Evolutionary conservation across 1,140 invertebrate genomes (phyloP), one percentile per base, ranked within the genome.

Genomic region (Zaprionus camerounensis): DNA sequence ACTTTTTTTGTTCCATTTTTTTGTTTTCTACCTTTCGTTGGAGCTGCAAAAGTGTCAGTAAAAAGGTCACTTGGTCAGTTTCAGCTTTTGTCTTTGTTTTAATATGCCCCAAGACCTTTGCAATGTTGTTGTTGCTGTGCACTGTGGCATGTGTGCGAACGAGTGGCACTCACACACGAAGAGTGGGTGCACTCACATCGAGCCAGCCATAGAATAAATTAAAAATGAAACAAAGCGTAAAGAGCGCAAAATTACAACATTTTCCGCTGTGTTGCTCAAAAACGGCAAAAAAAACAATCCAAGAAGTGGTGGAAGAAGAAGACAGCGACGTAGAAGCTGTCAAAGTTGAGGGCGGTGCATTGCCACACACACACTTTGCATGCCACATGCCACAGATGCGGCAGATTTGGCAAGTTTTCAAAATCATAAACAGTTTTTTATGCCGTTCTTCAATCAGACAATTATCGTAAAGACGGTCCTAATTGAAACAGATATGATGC

Each of bases 141-240:
- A 26, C 11, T 70, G 44, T 51, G 68, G 65, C 71, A 70, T 66
- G 81, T 87, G 84, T 78, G 74, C 74, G 83, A 78, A 76, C 71
- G 55, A 76, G 71, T 71, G 41, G 15, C 49, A 28, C 24, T 63
- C 28, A 49, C 58, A 59, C 38, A 20, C 26, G n/a, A 9, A 31
- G 66, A 61, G 82, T 75, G 71, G 80, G 80, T 81, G 85, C 81
- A 88, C 85, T 79, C 78, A 68, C 85, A 70, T 68, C 46, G 46
- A 73, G 80, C 68, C 64, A 81, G 51, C 78, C 76, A 74, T 80
- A 86, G 85, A 90, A 90, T 90, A 90, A 90, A 90, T 90, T 88
- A 90, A 90, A 90, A 85, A 85, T 74, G 86, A 90, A 90, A 90
- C 85, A 90, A 90, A 90, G 86, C 85, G 85, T 90, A 90, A 90